phyloP scores from a whole-genome alignment of 1,140 invertebrate genomes.

The Drosophila athabasca region DNA sequence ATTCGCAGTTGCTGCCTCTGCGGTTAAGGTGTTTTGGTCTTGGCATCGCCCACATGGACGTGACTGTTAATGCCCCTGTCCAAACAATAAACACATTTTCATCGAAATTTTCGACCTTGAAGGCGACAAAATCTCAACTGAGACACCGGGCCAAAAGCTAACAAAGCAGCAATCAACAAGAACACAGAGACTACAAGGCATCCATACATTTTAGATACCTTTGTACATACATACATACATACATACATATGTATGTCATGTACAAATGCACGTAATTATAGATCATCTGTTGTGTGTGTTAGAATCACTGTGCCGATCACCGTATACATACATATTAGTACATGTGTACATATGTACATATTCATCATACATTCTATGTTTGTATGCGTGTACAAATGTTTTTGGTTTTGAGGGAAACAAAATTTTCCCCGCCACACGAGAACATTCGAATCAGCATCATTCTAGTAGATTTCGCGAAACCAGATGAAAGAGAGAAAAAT shows the following conservation, averaged over 20 bases:
- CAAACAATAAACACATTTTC: slow-evolving; percentile 80
- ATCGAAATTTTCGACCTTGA: slow-evolving; percentile 73
- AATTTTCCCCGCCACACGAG: slow-evolving; percentile 40
- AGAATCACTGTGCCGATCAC: not conserved
- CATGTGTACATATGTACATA: too few species aligned
- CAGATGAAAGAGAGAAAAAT: slow-evolving; percentile 4
- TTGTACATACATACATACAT: too few species aligned
- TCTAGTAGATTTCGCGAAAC: slow-evolving; percentile 1
- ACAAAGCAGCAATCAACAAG: slow-evolving; percentile 18
- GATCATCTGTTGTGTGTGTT: not conserved
- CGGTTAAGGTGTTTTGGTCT: slow-evolving; percentile 60
- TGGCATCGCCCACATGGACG: slow-evolving; percentile 63
- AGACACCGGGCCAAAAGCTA: slow-evolving; percentile 21
- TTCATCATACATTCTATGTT: too few species aligned
- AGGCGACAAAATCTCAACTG: slow-evolving; percentile 23
- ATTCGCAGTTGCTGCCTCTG: not conserved
- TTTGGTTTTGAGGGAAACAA: slow-evolving; percentile 18
- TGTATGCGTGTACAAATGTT: too few species aligned
- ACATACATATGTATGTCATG: too few species aligned
- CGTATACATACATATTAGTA: not conserved
- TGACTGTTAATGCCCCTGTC: slow-evolving; percentile 42
- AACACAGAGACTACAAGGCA: not conserved
- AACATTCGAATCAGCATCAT: slow-evolving; percentile 18
- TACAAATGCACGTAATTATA: too few species aligned
- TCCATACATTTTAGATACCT: slow-evolving; percentile 1